A percentile compares a stretch with the other conserved stretches of the same genome.
Conservation (phyloP, 2,113 vertebrate genomes). For the Oxygymnocypris stewartii region DNA sequence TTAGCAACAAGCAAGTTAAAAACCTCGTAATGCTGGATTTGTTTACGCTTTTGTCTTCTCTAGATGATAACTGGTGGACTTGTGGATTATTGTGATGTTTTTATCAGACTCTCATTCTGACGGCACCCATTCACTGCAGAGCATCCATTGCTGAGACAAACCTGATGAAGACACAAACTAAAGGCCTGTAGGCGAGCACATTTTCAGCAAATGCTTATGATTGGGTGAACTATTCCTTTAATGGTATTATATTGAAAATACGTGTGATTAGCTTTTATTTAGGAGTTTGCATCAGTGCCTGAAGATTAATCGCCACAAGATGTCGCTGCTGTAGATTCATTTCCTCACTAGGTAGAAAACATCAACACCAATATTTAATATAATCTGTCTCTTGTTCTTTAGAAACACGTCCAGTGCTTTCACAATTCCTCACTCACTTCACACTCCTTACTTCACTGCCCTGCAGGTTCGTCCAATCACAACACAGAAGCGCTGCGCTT, state of each 20-base stretch:
- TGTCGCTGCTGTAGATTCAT: not conserved
- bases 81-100: no score
- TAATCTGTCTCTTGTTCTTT: not conserved
- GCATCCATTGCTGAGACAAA: no score
- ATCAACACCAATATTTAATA: not conserved
- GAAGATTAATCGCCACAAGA: slow-evolving; percentile 11
- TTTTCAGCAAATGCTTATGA: not conserved
- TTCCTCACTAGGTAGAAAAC: not conserved
- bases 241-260: not conserved
- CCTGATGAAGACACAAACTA: no score
- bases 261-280: not conserved
- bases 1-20: no score
- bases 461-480: slow-evolving; percentile 33
- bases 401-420: not conserved
- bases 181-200: no score
- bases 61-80: no score
- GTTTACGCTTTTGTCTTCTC: no score
- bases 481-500: not conserved
- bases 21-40: no score
- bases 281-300: not conserved
- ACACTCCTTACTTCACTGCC: not conserved
- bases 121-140: no score
- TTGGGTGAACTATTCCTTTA: no score
- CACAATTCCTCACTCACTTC: not conserved
- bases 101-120: no score